Conservation (phyloP, 1,140 invertebrate genomes). For the Antheraea mylitta region DNA sequence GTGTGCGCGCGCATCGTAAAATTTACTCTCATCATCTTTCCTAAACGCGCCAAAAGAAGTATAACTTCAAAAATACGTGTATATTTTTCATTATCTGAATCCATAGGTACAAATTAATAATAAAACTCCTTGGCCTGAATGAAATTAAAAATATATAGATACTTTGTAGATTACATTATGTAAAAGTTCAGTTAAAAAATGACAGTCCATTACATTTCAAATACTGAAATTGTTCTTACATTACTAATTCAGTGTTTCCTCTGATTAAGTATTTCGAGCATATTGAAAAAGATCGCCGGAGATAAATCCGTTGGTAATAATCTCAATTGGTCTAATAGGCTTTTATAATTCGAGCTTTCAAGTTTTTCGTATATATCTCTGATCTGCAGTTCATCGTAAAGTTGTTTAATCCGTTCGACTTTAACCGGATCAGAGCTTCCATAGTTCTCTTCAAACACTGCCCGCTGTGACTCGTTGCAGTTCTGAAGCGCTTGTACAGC, state of each 20-base stretch:
- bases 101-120: no score
- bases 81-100: no score
- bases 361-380: constrained; percentile 80
- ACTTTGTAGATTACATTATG: no score
- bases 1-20: no score
- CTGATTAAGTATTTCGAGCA: constrained; percentile 52
- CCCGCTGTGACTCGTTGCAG: constrained; percentile 82
- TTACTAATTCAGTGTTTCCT: constrained; percentile 8
- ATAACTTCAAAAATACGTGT: no score
- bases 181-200: no score
- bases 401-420: constrained; percentile 83
- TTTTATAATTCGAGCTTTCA: constrained; percentile 41
- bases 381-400: no score
- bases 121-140: no score
- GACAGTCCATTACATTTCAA: background rate
- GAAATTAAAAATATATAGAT: no score
- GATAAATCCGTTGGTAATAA: constrained; percentile 30
- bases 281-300: constrained; percentile 42
- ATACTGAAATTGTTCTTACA: background rate
- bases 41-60: no score
- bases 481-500: constrained; percentile 18
- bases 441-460: constrained; percentile 75
- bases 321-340: constrained; percentile 31
- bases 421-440: constrained; percentile 80
- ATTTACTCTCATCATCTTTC: no score